Evolutionary conservation across 2,888 invertebrate genomes (phyloP).

Genomic region (Lasioglossum malachurum): DNA sequence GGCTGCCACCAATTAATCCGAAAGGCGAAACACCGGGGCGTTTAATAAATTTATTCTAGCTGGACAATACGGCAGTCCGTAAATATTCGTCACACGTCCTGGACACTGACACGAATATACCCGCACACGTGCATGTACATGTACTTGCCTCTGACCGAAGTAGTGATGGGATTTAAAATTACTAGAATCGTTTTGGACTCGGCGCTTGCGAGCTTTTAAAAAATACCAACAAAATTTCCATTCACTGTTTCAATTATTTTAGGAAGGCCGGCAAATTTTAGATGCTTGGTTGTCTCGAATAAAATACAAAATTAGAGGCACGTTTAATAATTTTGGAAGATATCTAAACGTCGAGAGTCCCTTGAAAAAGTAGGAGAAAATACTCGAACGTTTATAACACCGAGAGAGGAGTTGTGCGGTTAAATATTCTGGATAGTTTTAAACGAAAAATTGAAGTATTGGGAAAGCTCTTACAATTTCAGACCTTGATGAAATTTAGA

Average conservation of each 20-base stretch:
- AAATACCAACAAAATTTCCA: not conserved
- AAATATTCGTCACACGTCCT: slow-evolving; percentile 50
- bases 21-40: not conserved
- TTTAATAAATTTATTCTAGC: slow-evolving; percentile 22
- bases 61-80: slow-evolving; percentile 9
- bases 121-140: not conserved
- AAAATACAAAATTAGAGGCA: not conserved
- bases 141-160: slow-evolving; percentile 16
- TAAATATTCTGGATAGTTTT: not conserved
- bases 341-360: not conserved
- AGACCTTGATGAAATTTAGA: not conserved
- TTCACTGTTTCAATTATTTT: not conserved
- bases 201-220: not conserved
- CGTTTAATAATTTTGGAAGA: not conserved
- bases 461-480: not conserved
- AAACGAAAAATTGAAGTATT: not conserved
- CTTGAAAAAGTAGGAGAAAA: not conserved
- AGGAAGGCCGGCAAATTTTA: not conserved
- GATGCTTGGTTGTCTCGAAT: not conserved
- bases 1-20: not conserved
- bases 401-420: not conserved
- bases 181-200: not conserved
- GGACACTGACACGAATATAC: slow-evolving; percentile 31
- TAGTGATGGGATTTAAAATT: not conserved
- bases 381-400: not conserved